phyloP scores from a whole-genome alignment of 2,797 vertebrate genomes.

The Centroberyx gerrardi region DNA sequence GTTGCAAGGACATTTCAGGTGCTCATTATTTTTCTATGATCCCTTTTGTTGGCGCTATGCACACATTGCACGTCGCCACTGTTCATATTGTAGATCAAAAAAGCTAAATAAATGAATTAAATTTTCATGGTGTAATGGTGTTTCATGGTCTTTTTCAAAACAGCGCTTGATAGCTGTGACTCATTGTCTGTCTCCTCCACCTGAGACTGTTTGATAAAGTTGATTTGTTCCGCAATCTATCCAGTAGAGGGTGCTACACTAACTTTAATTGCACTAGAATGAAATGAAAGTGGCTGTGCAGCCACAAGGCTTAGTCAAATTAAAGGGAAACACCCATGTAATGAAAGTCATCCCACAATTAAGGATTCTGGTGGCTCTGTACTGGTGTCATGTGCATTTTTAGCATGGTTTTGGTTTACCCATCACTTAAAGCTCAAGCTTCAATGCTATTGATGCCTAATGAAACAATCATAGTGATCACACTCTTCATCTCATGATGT shows the following conservation, averaged over 20 bases:
- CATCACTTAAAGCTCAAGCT: neutral
- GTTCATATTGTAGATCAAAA: constrained; percentile 47
- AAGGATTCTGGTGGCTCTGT: neutral
- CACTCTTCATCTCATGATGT: too few relatives aligned
- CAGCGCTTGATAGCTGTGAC: accelerated
- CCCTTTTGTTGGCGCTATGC: constrained; percentile 32
- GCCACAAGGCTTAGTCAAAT: neutral
- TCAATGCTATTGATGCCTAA: too few relatives aligned
- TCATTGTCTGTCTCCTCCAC: neutral
- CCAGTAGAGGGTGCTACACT: neutral
- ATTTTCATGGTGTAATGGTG: constrained; percentile 15
- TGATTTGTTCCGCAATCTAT: neutral
- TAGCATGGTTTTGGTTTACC: neutral
- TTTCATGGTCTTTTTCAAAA: constrained; percentile 12
- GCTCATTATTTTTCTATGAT: constrained; percentile 36
- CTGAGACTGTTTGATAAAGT: neutral
- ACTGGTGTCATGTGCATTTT: neutral
- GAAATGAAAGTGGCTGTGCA: neutral
- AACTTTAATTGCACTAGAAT: neutral
- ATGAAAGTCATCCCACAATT: neutral
- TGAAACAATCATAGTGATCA: too few relatives aligned
- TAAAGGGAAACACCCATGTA: neutral
- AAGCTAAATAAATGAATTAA: constrained; percentile 59
- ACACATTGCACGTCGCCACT: constrained; percentile 30
- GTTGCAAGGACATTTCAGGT: constrained; percentile 26